Base-by-base conservation (phyloP, 2,888 invertebrate species). In the Aporophyla lueneburgensis region DNA sequence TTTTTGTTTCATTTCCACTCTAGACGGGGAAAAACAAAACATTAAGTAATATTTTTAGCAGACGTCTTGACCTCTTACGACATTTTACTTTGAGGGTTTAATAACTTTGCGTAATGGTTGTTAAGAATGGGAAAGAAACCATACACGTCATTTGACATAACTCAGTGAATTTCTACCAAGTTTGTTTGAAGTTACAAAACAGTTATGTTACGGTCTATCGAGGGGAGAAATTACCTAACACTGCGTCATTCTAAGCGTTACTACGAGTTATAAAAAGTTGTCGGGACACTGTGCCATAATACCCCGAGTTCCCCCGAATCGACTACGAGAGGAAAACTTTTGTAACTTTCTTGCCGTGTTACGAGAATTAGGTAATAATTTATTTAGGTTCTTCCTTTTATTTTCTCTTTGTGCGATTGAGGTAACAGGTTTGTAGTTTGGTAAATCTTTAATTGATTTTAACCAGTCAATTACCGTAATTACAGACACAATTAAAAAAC, bases 351-450 rank as follows among this genome's bases (percentile, higher is more conserved):
- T 74, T 90, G 90, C 88, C 88, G 83, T 91, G 92, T 93, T 91
- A 92, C 91, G 90, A 74, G 90, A 89, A 95, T 95, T 93, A 92
- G 91, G 92, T 94, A 94, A 94, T 94, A 92, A 93, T 93, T 93
- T 92, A 91, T 93, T 92, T 88, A 85, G 79, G 85, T 87, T 87
- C 87, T 87, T 88, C 80, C 82, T 87, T 87, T 88, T 87, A 84
- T 88, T 86, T 59, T 82, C 74, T 80, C 77, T 69, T 74, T 73
- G 84, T 33, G 78, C 40, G 56, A 70, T 80, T 83, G 75, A 58
- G 58, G 71, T 78, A 80, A 87, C 59, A 72, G 65, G 79, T 78
- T 73, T 54, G 59, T 66, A 70, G 71, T 79, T 78, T 74, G 62
- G 24, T 63, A 53, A 79, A 56, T 67, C n/a, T 54, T 33, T 12